phyloP scores from a whole-genome alignment of 2,113 vertebrate genomes.

The Mola mola region DNA sequence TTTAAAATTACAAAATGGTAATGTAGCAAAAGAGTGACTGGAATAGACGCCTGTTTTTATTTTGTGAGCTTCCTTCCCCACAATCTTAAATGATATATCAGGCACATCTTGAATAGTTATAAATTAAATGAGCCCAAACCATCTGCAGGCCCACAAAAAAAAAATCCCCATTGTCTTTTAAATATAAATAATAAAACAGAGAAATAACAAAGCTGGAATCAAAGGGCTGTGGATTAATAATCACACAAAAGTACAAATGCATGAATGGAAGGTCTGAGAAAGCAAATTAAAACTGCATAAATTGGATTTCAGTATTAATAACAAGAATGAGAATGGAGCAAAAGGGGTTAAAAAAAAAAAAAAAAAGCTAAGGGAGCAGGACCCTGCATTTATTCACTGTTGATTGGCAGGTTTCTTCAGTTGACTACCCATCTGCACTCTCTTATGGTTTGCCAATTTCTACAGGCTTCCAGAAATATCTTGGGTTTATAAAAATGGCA shows the following conservation, averaged over 20 bases:
- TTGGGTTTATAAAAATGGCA: too few relatives aligned
- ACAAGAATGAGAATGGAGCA: not conserved
- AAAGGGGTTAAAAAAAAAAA: not conserved
- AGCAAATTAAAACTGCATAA: conserved; percentile 13
- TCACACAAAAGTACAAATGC: not conserved
- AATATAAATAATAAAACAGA: too few relatives aligned
- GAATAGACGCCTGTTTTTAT: too few relatives aligned
- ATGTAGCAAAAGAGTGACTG: too few relatives aligned
- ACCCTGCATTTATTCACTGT: conserved; percentile 7
- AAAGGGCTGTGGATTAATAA: not conserved
- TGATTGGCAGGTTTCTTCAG: conserved; percentile 35
- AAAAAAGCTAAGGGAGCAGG: not conserved
- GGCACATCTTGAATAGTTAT: conserved; percentile 14
- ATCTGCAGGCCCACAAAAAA: not conserved
- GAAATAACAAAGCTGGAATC: not conserved
- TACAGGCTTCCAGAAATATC: too few relatives aligned
- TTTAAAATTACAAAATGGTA: too few relatives aligned
- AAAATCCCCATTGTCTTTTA: too few relatives aligned
- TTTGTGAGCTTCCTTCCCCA: too few relatives aligned
- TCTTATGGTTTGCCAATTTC: too few relatives aligned
- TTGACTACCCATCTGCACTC: conserved; percentile 4
- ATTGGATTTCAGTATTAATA: conserved; percentile 7
- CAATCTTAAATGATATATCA: too few relatives aligned
- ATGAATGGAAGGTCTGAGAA: not conserved
- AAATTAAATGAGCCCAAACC: conserved; percentile 14